Conservation (phyloP, 2,888 invertebrate species). For the Meiosimyza decipiens region DNA sequence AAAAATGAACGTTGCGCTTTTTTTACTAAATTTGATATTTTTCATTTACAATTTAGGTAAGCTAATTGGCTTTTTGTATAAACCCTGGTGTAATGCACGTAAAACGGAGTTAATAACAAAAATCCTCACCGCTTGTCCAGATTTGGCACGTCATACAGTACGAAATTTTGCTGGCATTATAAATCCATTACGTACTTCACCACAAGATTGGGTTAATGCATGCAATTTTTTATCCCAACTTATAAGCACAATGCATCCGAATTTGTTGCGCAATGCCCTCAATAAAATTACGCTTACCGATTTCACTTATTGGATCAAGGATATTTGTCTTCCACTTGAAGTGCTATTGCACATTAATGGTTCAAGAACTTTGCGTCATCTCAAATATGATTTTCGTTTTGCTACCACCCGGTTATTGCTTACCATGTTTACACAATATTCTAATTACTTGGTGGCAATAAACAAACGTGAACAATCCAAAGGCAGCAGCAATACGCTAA, state of each 20-base stretch:
- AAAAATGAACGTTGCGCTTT: background rate
- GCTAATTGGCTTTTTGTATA: slow-evolving; percentile 73
- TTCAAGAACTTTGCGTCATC: slow-evolving; percentile 45
- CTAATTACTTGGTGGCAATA: slow-evolving; percentile 61
- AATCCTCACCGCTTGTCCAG: slow-evolving; percentile 77
- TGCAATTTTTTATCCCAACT: slow-evolving; percentile 53
- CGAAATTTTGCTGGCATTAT: slow-evolving; percentile 72
- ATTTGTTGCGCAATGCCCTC: slow-evolving; percentile 50
- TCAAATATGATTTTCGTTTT: slow-evolving; percentile 57
- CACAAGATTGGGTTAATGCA: slow-evolving; percentile 48
- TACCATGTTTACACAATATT: slow-evolving; percentile 67
- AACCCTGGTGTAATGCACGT: slow-evolving; percentile 77
- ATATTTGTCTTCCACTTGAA: slow-evolving; percentile 61
- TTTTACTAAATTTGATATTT: background rate
- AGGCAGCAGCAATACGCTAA: slow-evolving; percentile 56
- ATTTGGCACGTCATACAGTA: slow-evolving; percentile 75
- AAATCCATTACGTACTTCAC: slow-evolving; percentile 67
- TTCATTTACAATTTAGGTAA: slow-evolving; percentile 44
- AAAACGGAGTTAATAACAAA: slow-evolving; percentile 74
- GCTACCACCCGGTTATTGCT: slow-evolving; percentile 61
- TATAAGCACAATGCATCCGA: slow-evolving; percentile 57
- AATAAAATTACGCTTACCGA: slow-evolving; percentile 63
- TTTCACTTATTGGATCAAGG: slow-evolving; percentile 60
- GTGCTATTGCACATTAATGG: slow-evolving; percentile 54
- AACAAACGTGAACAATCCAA: slow-evolving; percentile 57